Conservation (phyloP, 2,888 invertebrate species). For the Ornithoptera alexandrae region DNA sequence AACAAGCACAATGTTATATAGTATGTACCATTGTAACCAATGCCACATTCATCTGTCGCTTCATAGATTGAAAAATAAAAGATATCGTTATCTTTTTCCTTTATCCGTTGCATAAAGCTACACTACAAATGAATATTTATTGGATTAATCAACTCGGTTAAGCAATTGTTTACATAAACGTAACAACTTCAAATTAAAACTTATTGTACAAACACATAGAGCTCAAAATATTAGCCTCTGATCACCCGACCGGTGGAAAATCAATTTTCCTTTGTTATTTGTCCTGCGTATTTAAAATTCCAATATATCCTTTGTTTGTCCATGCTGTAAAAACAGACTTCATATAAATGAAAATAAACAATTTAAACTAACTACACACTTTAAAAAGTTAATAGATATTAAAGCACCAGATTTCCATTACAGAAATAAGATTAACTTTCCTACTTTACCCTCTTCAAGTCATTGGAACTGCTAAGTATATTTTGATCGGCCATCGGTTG, state of each 20-base stretch:
- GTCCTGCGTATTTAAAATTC: not conserved
- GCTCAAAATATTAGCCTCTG: not conserved
- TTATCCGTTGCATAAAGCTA: too few relatives aligned
- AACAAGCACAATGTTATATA: too few relatives aligned
- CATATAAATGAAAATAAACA: not conserved
- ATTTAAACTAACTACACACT: not conserved
- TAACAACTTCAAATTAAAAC: not conserved
- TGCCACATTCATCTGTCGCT: too few relatives aligned
- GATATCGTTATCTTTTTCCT: too few relatives aligned
- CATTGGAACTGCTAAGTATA: constrained; percentile 25
- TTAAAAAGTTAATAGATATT: constrained; percentile 2
- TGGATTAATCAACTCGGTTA: not conserved
- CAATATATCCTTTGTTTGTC: not conserved
- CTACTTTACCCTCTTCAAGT: constrained; percentile 26
- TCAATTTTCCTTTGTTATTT: constrained; percentile 1
- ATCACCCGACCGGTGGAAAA: not conserved
- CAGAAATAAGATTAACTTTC: constrained; percentile 22
- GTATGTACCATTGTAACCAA: too few relatives aligned
- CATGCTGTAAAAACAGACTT: not conserved
- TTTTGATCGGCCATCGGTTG: constrained; percentile 17
- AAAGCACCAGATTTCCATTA: constrained; percentile 15
- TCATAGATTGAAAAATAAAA: too few relatives aligned
- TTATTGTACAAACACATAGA: not conserved
- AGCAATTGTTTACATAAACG: not conserved
- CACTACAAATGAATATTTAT: too few relatives aligned